phyloP scores from a whole-genome alignment of 2,797 vertebrate genomes.

The Sebastes aleutianus region DNA sequence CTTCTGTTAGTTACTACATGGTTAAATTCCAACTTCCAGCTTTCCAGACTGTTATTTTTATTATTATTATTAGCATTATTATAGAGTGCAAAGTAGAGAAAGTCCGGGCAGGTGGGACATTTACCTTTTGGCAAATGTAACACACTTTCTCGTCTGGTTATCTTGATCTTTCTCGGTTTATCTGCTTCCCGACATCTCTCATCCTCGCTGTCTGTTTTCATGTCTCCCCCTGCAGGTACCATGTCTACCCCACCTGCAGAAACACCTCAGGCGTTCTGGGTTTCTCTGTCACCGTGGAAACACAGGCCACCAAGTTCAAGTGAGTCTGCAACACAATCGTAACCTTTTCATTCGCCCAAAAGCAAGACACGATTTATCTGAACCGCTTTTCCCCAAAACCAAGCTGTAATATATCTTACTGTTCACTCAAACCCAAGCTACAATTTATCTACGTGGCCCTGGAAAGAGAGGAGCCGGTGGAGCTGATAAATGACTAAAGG shows the following conservation, averaged over 20 bases:
- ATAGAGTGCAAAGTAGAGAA: not conserved
- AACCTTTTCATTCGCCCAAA: slow-evolving; percentile 52
- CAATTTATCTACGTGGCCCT: slow-evolving; percentile 52
- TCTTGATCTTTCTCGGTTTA: not conserved
- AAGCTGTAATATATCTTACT: slow-evolving; percentile 53
- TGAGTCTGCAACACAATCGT: slow-evolving; percentile 75
- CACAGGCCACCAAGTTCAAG: slow-evolving; percentile 97
- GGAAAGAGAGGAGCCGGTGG: slow-evolving; percentile 39
- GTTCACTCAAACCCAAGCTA: slow-evolving; percentile 46
- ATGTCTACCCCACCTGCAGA: slow-evolving; percentile 94
- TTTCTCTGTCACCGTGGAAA: slow-evolving; percentile 95
- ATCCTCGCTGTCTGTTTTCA: not conserved
- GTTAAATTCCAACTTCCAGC: not conserved
- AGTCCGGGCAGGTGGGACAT: not conserved
- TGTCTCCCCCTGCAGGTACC: slow-evolving; percentile 81
- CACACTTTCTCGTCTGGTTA: not conserved
- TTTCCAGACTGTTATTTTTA: not conserved
- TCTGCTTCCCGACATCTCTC: not conserved
- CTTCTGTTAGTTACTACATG: not conserved
- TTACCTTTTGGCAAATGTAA: not conserved
- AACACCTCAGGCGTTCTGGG: slow-evolving; percentile 95
- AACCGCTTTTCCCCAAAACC: slow-evolving; percentile 43
- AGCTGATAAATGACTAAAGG: slow-evolving; percentile 68
- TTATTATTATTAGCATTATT: not conserved
- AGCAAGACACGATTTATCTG: slow-evolving; percentile 57